Evolutionary conservation across 2,888 invertebrate species (phyloP), one percentile per base, ranked within the genome.

Genomic region (Hemithea aestivaria): DNA sequence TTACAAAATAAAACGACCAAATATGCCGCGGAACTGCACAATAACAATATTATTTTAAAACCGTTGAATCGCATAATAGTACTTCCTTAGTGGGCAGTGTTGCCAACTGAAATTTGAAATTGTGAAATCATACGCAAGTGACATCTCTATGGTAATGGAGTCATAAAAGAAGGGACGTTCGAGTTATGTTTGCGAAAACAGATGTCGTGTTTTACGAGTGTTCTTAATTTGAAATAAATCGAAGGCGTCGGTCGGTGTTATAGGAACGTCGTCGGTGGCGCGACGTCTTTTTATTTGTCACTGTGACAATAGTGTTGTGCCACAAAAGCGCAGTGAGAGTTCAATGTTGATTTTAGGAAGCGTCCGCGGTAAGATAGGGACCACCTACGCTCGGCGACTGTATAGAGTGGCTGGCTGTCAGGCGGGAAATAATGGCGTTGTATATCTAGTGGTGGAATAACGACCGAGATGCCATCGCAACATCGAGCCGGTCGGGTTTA

Each of bases 281-380:
- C 45, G 27, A 12, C 21, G 69, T 58, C 16, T 43, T 56, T 57
- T 47, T 41, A 34, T 41, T 51, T 35, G 51, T 58, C 55, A 51
- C 58, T 55, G 58, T 62, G 59, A 75, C 73, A 77, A 77, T 70
- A 55, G 63, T 66, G 61, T 52, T 55, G 62, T 56, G 61, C 71
- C 72, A 80, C 78, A 82, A 80, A 73, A 66, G 74, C 74, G 55
- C 74, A 69, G 73, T 66, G 66, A 71, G 73, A 66, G 53, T n/a
- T n/a, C n/a, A n/a, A 64, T 75, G 76, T 76, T 76, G 71, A 74
- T 73, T 72, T 28, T 66, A 66, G 56, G 42, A 36, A 41, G 45
- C 43, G 43, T 49, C 45, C 40, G 16, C 56, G 52, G 51, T 52
- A 56, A 62, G 70, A 68, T 65, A 64, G 52, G 62, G 81, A 76